Evolutionary conservation across 1,140 invertebrate genomes (phyloP), one percentile per base, ranked within the genome.

Genomic region (Helicoverpa armigera): DNA sequence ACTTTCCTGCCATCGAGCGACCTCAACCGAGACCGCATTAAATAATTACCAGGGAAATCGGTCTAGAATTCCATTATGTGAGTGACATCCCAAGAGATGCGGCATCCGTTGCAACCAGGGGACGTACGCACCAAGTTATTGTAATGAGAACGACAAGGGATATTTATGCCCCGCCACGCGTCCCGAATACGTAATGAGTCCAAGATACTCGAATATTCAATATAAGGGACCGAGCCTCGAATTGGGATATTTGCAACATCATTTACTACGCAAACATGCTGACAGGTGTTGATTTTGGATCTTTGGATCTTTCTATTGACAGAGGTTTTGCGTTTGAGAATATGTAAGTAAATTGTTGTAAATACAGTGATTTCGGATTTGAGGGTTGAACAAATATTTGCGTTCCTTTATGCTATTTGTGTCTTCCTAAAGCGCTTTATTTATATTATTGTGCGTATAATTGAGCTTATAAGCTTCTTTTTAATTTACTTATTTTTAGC

Each of bases 71-170:
- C 90, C 91, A 92, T 93, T 94, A 92, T 79, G 89, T 91, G 89
- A 91, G 88, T 88, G 87, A 93, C 86, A 84, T 92, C 92, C 89
- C 91, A 65, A 61, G 89, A 91, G 91, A 90, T 73, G 72, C 81
- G 69, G 82, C 85, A 86, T 89, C 87, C 89, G 84, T 83, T 83
- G 65, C 87, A 82, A 86, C 87, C 89, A 73, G 72, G 89, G 90
- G 88, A 89, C 83, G 83, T 88, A 86, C 87, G 87, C 83, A 90
- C 88, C 79, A 91, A 91, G 88, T 91, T 93, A 93, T 93, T 92
- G 90, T 93, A 94, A 94, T 91, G 90, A 94, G 91, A 79, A 86
- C 87, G 93, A 92, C 90, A 91, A 87, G 82, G 89, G 90, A 93
- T 94, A 94, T 94, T 94, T 94, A 92, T 93, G 93, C 88, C 87